phyloP scores from a whole-genome alignment of 2,113 vertebrate species.

The Gallinago jamesoni region DNA sequence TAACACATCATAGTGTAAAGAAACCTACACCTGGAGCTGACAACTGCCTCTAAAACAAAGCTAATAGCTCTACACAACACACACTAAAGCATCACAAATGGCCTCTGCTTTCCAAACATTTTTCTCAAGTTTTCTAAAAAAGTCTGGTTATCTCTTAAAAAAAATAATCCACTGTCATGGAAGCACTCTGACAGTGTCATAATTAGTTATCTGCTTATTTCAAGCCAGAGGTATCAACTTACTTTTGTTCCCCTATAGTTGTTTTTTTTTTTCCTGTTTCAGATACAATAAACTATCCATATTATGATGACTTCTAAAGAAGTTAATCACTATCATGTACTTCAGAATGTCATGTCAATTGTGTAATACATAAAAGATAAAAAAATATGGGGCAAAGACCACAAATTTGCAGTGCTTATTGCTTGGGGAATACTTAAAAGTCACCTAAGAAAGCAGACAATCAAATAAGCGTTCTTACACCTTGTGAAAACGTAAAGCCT shows the following conservation, averaged over 20 bases:
- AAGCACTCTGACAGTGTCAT: background rate
- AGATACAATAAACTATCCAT: background rate
- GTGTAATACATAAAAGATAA: background rate
- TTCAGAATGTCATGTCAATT: background rate
- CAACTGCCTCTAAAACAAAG: background rate
- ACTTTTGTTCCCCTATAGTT: background rate
- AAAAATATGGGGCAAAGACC: background rate
- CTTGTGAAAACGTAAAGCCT: background rate
- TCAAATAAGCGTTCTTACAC: background rate
- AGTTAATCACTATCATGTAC: background rate
- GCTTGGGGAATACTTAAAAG: background rate
- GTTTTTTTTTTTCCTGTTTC: background rate
- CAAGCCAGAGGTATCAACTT: background rate
- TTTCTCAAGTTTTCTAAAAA: background rate
- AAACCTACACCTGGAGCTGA: background rate
- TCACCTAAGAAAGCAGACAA: background rate
- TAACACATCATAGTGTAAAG: background rate
- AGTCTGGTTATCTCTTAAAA: background rate
- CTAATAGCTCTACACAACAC: rapidly evolving
- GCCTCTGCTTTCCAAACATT: background rate
- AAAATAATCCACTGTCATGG: background rate
- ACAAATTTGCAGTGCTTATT: background rate
- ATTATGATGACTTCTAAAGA: background rate
- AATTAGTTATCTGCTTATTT: background rate
- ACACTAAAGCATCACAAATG: background rate